Evolutionary conservation across 1,140 invertebrate species (phyloP), one percentile per base, ranked within the genome.

Genomic region (Nasonia vitripennis): DNA sequence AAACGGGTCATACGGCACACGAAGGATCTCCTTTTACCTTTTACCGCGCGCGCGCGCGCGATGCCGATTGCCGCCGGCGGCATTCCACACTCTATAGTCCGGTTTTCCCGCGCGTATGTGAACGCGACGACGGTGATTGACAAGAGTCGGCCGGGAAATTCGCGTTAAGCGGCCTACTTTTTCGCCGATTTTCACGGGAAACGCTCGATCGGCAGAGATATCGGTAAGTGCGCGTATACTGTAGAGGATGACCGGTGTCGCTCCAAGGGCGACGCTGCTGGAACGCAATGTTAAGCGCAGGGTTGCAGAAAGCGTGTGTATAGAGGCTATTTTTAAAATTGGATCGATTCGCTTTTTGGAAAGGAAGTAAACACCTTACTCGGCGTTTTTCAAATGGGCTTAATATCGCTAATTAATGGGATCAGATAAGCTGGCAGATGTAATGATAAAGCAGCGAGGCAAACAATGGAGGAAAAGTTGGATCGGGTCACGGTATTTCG

Each of bases 381-480:
- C 41, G 10, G 7, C 10, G 41, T 45, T 10, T 2, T 0, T 45
- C 48, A 17, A 51, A 51, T 17, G 48, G 48, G 48, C 12, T 62
- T 62, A 20, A 62, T 62, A 62, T 17, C 55, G 55, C 17, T 62
- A 62, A 62, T n/a, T 62, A 62, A 62, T 17, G 55, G 20, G 17
- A 62, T 62, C 55, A 20, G 20, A 62, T 62, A 62, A 0, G 55
- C 7, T 62, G 34, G 34, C 23, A 81, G 68, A 81, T 81, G n/a
- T 5, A 20, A n/a, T 45, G 79, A 70, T 67, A 81, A 81, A 70
- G 41, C 41, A 27, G 27, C 55, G 27, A 27, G 67, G 68, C 68
- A 41, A 68, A 79, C 27, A 87, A 87, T 81, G 84, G 83, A 70
- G 73, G 51, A 74, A 74, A 45, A 82, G 75, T 86, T 88, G 78